A percentile compares a stretch with the other conserved stretches of the same genome.
These are phyloP conservation scores for Salvelinus fontinalis DNA, from an alignment of 2,113 vertebrate species.

Conservation along the genomic window DNA sequence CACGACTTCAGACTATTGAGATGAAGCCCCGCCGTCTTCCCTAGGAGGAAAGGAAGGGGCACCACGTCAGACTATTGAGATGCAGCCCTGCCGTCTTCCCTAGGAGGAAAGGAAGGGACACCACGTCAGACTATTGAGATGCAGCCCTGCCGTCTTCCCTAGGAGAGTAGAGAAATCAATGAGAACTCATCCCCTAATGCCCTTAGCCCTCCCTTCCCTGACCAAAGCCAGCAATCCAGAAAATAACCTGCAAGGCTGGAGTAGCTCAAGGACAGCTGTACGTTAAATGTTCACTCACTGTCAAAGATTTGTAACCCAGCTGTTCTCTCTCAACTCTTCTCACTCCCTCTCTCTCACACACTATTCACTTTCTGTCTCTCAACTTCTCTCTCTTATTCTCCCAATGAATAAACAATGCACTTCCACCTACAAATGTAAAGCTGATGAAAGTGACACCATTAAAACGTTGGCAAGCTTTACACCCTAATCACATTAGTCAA, in stretches of 20 bases:
- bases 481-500: too few species aligned
- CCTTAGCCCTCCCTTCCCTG: background rate
- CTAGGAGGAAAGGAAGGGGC: too few species aligned
- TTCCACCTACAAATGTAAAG: background rate
- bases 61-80: too few species aligned
- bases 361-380: background rate
- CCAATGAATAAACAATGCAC: background rate
- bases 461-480: background rate
- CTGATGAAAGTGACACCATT: background rate
- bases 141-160: too few species aligned
- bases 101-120: too few species aligned
- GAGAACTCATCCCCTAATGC: background rate
- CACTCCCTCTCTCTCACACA: background rate
- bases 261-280: constrained; percentile 10
- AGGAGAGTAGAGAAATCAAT: too few species aligned
- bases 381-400: background rate
- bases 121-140: too few species aligned
- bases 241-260: constrained; percentile 14
- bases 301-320: background rate
- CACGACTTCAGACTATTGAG: too few species aligned
- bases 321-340: background rate
- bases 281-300: constrained; percentile 10
- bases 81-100: too few species aligned
- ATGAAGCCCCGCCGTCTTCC: too few species aligned
- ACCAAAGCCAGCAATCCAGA: constrained; percentile 8